Evolutionary conservation across 2,797 vertebrate genomes (phyloP).

Genomic region (Florisuga fusca): DNA sequence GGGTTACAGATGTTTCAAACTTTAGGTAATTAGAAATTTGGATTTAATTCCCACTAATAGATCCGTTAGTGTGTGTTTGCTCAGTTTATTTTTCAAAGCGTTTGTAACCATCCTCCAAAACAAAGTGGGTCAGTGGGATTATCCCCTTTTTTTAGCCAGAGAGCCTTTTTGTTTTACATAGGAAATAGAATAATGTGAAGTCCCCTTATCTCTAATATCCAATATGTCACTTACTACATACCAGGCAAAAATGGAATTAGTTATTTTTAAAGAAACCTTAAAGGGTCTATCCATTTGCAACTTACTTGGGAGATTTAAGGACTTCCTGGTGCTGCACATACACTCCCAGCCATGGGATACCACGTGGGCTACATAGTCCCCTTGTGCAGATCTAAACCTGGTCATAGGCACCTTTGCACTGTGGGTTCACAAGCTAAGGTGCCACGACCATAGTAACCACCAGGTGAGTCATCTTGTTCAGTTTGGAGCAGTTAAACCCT

Average conservation of each 20-base stretch:
- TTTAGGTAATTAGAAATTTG: background rate
- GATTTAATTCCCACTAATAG: background rate
- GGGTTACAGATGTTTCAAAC: background rate
- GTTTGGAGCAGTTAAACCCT: background rate
- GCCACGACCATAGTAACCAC: background rate
- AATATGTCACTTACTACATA: background rate
- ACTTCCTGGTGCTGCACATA: background rate
- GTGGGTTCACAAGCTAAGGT: background rate
- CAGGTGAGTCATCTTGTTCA: background rate
- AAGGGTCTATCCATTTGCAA: background rate
- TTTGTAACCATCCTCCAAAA: background rate
- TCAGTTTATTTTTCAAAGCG: background rate
- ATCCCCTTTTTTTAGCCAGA: background rate
- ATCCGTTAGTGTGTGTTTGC: background rate
- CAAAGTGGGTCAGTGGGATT: background rate
- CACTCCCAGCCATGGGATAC: background rate
- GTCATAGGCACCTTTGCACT: background rate
- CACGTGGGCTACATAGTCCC: background rate
- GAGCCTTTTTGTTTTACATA: background rate
- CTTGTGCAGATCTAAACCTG: background rate
- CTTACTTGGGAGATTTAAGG: background rate
- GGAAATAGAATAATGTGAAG: background rate
- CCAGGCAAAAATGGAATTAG: background rate
- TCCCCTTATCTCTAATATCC: background rate
- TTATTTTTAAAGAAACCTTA: background rate